Evolutionary conservation across 2,888 invertebrate species (phyloP).

Genomic region (Lobophora halterata): DNA sequence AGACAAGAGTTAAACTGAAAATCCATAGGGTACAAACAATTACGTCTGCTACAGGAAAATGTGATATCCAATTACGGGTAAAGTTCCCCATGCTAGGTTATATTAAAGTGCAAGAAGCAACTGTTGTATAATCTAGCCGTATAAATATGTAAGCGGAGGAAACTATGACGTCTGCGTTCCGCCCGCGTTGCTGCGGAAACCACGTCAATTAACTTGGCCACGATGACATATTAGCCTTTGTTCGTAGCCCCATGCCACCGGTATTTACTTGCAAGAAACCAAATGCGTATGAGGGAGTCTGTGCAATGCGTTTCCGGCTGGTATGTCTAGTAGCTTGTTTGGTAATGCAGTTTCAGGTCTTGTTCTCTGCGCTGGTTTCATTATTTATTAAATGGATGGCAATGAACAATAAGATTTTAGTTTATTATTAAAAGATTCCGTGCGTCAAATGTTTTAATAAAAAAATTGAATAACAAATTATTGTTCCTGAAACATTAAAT

Average conservation of each 20-base stretch:
- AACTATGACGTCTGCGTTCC: conserved; percentile 74
- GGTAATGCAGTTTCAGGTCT: conserved; percentile 17
- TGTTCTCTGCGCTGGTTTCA: conserved; percentile 8
- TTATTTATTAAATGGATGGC: conserved; percentile 1
- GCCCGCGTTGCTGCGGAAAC: conserved; percentile 73
- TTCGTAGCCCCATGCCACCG: conserved; percentile 50
- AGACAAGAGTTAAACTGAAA: too few species aligned
- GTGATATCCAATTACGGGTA: conserved; percentile 34
- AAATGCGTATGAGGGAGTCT: conserved; percentile 35
- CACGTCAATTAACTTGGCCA: conserved; percentile 77
- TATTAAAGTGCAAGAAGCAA: conserved; percentile 31
- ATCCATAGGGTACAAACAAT: conserved; percentile 11
- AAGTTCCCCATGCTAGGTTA: conserved; percentile 32
- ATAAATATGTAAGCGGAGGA: conserved; percentile 76
- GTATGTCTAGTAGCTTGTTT: conserved; percentile 24
- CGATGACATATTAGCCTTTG: conserved; percentile 80
- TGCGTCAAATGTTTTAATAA: too few species aligned
- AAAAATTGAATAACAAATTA: conserved; percentile 16
- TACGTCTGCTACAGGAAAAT: conserved; percentile 22
- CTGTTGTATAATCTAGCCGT: conserved; percentile 32
- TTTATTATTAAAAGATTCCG: neutral
- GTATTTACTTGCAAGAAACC: conserved; percentile 60
- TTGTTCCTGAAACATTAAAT: conserved; percentile 13
- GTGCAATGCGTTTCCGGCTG: conserved; percentile 32
- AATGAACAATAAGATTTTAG: neutral